Percentiles rank a stretch among this genome's conserved stretches.
phyloP scores from a whole-genome alignment of 2,888 invertebrate genomes.

The Danaus chrysippus region DNA sequence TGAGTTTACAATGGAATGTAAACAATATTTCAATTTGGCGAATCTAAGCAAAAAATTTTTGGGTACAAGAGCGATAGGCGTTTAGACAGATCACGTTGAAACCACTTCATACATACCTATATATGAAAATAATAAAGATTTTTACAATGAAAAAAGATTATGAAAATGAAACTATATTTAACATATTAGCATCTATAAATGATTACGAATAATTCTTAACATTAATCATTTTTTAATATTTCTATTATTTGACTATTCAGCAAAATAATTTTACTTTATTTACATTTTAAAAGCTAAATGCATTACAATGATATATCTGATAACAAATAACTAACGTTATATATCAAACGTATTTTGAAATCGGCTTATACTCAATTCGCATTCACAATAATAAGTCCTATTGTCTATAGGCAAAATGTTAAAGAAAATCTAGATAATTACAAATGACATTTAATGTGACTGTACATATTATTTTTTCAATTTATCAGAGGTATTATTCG shows the following conservation, averaged over 20 bases:
- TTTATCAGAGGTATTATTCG: not conserved
- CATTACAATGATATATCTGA: not conserved
- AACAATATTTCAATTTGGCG: constrained; percentile 72
- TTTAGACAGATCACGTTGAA: constrained; percentile 27
- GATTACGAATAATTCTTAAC: too few relatives aligned
- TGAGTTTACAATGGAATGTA: constrained; percentile 62
- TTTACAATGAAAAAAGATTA: too few relatives aligned
- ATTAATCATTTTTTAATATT: constrained; percentile 33
- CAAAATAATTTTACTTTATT: constrained; percentile 6
- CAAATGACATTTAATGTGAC: too few relatives aligned
- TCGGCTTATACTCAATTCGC: constrained; percentile 1
- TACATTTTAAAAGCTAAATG: constrained; percentile 1
- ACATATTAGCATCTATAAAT: too few relatives aligned
- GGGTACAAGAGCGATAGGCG: constrained; percentile 56
- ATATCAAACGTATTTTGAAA: not conserved
- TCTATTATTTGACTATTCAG: not conserved
- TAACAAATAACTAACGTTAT: not conserved
- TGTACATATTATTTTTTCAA: too few relatives aligned
- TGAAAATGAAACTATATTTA: too few relatives aligned
- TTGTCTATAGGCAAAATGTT: not conserved
- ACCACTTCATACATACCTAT: constrained; percentile 36
- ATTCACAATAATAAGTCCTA: not conserved
- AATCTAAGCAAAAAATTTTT: constrained; percentile 67
- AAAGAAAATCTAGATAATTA: not conserved
- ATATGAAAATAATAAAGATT: too few relatives aligned